A percentile compares a stretch with the other conserved stretches of the same genome.
Conservation (phyloP, 2,888 invertebrate species). For the Thumatha senex region DNA sequence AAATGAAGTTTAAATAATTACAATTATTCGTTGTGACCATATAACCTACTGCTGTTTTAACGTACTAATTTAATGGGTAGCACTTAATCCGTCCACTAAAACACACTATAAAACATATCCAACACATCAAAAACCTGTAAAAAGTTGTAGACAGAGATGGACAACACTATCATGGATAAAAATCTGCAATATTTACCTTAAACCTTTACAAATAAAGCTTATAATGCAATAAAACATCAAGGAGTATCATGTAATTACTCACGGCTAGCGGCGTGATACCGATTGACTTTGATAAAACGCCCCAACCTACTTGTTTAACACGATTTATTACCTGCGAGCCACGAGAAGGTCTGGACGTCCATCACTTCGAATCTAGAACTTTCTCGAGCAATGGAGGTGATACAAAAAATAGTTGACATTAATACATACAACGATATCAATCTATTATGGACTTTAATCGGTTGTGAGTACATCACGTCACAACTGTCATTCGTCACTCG, state of each 20-base stretch:
- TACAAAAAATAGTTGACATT: constrained; percentile 4
- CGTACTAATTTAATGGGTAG: constrained; percentile 14
- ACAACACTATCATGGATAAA: constrained; percentile 29
- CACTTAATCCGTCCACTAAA: constrained; percentile 22
- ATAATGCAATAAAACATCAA: constrained; percentile 30
- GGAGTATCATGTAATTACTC: constrained; percentile 69
- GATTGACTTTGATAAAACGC: constrained; percentile 83
- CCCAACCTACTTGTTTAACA: constrained; percentile 82
- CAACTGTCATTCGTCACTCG: too few relatives aligned
- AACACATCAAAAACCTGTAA: constrained; percentile 33
- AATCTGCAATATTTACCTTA: constrained; percentile 13
- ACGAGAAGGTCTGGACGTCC: constrained; percentile 61
- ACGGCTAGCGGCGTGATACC: constrained; percentile 71
- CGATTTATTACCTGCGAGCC: constrained; percentile 81
- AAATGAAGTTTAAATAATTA: background rate
- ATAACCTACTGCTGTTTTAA: background rate
- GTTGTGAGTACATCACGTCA: background rate
- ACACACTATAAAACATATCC: constrained; percentile 24
- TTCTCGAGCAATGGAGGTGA: constrained; percentile 37
- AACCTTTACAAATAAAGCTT: constrained; percentile 9
- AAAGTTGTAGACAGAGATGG: constrained; percentile 39
- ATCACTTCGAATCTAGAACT: constrained; percentile 38
- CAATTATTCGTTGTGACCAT: background rate
- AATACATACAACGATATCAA: background rate
- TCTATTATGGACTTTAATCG: too few relatives aligned